Percentiles rank a stretch among this genome's conserved stretches.
phyloP scores from a whole-genome alignment of 2,888 invertebrate genomes.

The Phorcus lineatus region DNA sequence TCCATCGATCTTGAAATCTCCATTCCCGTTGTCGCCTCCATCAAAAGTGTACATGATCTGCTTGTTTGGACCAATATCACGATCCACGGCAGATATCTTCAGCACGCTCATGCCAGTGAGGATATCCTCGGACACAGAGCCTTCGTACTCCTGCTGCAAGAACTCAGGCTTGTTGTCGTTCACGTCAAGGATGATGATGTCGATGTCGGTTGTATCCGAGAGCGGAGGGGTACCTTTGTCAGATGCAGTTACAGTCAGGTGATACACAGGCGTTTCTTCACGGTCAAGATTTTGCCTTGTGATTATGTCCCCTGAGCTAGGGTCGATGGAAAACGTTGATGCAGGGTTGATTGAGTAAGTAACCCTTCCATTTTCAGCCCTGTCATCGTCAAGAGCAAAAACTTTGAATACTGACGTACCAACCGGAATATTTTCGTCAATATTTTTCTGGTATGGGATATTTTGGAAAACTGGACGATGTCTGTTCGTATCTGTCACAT shows the following conservation, averaged over 20 bases:
- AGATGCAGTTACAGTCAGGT: constrained; percentile 90
- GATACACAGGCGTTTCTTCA: constrained; percentile 86
- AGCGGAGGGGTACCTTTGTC: constrained; percentile 94
- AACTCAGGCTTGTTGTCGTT: constrained; percentile 96
- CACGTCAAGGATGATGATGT: constrained; percentile 94
- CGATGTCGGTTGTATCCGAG: constrained; percentile 95
- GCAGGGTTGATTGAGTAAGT: constrained; percentile 76
- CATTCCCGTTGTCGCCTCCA: constrained; percentile 81
- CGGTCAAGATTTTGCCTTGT: constrained; percentile 90
- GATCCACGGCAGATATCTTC: constrained; percentile 92
- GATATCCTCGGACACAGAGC: constrained; percentile 92
- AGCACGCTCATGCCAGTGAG: constrained; percentile 92
- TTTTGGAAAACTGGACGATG: constrained; percentile 94
- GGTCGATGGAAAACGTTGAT: constrained; percentile 88
- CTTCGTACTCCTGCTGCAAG: constrained; percentile 87
- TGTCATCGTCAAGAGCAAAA: constrained; percentile 93
- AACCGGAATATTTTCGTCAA: constrained; percentile 93
- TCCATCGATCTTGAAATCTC: constrained; percentile 93
- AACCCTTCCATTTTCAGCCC: constrained; percentile 90
- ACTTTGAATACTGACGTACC: constrained; percentile 95
- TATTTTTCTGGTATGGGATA: constrained; percentile 90
- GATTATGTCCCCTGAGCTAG: constrained; percentile 93
- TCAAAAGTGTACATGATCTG: constrained; percentile 83
- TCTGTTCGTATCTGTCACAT: constrained; percentile 95
- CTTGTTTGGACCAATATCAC: constrained; percentile 91